Base-by-base conservation (phyloP, 2,888 invertebrate genomes). In the Drosophila planitibia region DNA sequence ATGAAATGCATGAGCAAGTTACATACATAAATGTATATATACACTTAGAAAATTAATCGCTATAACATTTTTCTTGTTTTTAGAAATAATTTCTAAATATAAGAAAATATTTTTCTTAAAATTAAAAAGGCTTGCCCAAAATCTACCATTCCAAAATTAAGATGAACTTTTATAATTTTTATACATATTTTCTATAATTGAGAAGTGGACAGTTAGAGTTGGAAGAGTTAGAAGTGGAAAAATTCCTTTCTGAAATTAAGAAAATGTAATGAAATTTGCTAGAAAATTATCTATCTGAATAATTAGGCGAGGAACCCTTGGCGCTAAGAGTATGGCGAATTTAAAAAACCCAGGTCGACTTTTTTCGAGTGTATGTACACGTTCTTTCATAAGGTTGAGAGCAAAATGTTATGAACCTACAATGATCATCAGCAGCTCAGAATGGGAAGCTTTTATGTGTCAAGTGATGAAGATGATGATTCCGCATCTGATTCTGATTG, bases 381-480 rank as follows among this genome's bases (percentile, higher is more conserved):
- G n/a, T 32, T 32, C 28, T 30, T 52, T 52, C 16, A 25, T 47
- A 30, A 19, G 28, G 25, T 54, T 41, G 19, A 51, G 30, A 41
- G 19, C 70, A 33, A 49, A 33, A 47, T 51, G 10, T 39, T 19
- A 39, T 47, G 14, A 67, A 19, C 55, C 33, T 22, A 28, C 39
- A 58, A 35, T 44, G 54, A 55, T 51, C 37, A 44, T 32, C 49
- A 37, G 39, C 39, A 37, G 28, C 39, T 47, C 25, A 25, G 16
- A 47, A 25, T 47, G 47, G 47, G 47, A 25, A 47, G 12, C 76
- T 71, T 79, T 64, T 81, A 63, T 64, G 44, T 76, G 81, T 71
- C 64, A 64, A 75, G 58, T 65, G 54, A 76, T 44, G 28, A 52
- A 44, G 68, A 60, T 54, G 70, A 67, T 53, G 63, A 55, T 60